Percentiles rank a stretch among this genome's conserved stretches.
These are phyloP conservation scores for Aulostomus chinensis DNA, from an alignment of 2,797 vertebrate genomes.

Conservation along the genomic window DNA sequence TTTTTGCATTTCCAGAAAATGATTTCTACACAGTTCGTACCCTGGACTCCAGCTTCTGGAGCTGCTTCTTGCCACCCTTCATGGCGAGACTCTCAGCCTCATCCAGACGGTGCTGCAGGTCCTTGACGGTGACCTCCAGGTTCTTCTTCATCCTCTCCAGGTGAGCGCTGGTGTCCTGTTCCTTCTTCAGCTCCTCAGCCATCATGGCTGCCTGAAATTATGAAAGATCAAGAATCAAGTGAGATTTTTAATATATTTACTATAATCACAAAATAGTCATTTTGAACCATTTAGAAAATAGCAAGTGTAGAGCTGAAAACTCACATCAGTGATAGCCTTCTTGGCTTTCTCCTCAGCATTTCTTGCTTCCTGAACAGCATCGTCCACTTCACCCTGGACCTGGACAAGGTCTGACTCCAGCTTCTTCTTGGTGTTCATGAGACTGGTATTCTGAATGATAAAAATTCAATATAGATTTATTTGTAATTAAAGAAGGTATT, in stretches of 20 bases:
- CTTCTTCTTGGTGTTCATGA: conserved; percentile 83
- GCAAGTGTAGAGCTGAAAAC: conserved; percentile 8
- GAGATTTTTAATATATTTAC: too few relatives aligned
- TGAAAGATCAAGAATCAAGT: too few relatives aligned
- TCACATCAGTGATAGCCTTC: conserved; percentile 90
- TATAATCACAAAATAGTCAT: too few relatives aligned
- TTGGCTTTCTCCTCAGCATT: conserved; percentile 92
- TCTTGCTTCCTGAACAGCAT: conserved; percentile 84
- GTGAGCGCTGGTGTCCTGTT: conserved; percentile 90
- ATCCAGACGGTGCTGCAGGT: conserved; percentile 87
- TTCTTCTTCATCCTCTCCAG: conserved; percentile 92
- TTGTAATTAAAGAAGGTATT: too few relatives aligned
- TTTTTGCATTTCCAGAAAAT: background rate
- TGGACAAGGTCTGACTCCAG: conserved; percentile 84
- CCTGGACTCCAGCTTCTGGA: conserved; percentile 89
- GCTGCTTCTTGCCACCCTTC: conserved; percentile 92
- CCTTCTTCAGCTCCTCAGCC: conserved; percentile 92
- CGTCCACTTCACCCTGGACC: conserved; percentile 85
- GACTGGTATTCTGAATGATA: conserved; percentile 81
- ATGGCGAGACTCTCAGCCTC: conserved; percentile 90
- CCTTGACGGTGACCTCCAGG: conserved; percentile 87
- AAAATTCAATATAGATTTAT: too few relatives aligned
- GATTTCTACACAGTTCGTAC: conserved; percentile 48
- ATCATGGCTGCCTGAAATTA: conserved; percentile 83
- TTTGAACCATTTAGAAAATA: too few relatives aligned